phyloP scores from a whole-genome alignment of 2,113 vertebrate species.

The Ivindomyrus marchei region DNA sequence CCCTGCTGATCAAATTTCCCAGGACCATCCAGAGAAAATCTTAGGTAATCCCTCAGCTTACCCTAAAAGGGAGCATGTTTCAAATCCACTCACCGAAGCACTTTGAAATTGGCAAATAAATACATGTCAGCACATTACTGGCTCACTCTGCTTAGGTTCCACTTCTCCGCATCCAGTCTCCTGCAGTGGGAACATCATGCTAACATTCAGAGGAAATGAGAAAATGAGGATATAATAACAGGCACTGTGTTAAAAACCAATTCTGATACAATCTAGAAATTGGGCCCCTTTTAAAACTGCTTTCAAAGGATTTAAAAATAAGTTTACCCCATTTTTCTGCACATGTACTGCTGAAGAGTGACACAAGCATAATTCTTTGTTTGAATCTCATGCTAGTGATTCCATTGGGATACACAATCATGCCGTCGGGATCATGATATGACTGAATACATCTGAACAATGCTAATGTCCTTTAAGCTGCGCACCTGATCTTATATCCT shows the following conservation, averaged over 20 bases:
- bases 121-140: not conserved
- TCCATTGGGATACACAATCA: not conserved
- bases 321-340: not conserved
- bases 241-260: not conserved
- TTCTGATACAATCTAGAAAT: not conserved
- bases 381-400: not conserved
- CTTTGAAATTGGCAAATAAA: not conserved
- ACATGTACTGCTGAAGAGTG: not conserved
- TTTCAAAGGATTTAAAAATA: not conserved
- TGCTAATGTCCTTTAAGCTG: constrained; percentile 16
- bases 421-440: not conserved
- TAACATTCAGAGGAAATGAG: not conserved
- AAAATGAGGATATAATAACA: not conserved
- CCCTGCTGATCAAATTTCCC: not conserved
- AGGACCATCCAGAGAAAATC: not conserved
- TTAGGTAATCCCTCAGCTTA: not conserved
- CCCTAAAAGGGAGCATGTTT: not conserved
- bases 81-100: not conserved
- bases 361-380: not conserved
- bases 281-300: not conserved
- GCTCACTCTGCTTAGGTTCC: not conserved
- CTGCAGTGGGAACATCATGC: not conserved
- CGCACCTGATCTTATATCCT: not conserved
- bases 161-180: not conserved
- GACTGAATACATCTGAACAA: not conserved